Evolutionary conservation across 2,113 vertebrate species (phyloP).

Genomic region (Bucco capensis): DNA sequence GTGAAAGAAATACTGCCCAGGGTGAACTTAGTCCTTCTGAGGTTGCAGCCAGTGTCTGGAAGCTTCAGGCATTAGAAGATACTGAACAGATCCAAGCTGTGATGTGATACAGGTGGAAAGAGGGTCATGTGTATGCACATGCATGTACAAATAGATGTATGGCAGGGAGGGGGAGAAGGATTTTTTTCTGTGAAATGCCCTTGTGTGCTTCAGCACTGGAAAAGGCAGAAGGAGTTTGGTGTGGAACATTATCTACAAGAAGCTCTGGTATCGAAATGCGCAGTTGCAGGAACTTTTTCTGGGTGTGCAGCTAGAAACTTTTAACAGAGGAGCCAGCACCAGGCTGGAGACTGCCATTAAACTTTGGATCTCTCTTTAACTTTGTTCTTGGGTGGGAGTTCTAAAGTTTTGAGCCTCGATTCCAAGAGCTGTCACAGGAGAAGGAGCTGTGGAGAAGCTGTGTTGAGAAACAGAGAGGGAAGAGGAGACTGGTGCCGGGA

Average conservation of each 20-base stretch:
- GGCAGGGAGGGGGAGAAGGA: neutral
- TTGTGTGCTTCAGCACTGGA: neutral
- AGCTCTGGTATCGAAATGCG: neutral
- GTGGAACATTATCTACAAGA: neutral
- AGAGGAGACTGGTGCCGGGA: neutral
- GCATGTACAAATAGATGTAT: neutral
- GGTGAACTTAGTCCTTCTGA: neutral
- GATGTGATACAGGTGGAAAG: neutral
- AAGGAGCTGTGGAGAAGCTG: neutral
- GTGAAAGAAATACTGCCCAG: neutral
- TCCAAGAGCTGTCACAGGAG: neutral
- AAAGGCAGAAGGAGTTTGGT: neutral
- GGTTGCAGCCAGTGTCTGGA: neutral
- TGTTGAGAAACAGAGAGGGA: neutral
- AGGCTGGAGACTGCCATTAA: neutral
- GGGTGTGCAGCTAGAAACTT: neutral
- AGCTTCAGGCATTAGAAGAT: neutral
- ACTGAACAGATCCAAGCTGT: neutral
- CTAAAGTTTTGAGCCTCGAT: neutral
- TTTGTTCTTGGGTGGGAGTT: neutral
- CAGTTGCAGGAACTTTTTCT: neutral
- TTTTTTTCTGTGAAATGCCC: neutral
- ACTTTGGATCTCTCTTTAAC: neutral
- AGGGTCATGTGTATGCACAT: accelerated
- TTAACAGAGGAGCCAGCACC: neutral